Conservation (phyloP, 2,113 vertebrate genomes). For the Nothobranchius kuhntae region DNA sequence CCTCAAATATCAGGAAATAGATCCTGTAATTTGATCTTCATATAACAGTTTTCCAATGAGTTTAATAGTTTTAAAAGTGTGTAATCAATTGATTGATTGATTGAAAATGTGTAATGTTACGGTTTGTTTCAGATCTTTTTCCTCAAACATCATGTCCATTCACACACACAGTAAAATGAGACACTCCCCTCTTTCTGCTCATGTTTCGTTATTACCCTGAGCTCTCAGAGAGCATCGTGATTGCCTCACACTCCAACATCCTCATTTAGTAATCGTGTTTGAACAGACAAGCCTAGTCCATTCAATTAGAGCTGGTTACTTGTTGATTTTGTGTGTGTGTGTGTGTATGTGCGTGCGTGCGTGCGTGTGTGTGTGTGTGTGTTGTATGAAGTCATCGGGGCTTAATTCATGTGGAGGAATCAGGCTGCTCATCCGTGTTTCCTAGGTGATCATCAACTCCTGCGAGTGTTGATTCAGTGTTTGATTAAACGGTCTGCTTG, state of each 20-base stretch:
- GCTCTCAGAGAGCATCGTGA: slow-evolving; percentile 23
- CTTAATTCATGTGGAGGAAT: slow-evolving; percentile 48
- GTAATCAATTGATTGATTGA: too few species aligned
- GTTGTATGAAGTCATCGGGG: slow-evolving; percentile 60
- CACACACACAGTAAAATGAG: slow-evolving; percentile 8
- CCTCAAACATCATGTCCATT: slow-evolving; percentile 5
- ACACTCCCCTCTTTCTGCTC: slow-evolving; percentile 13
- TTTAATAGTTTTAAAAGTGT: slow-evolving; percentile 5
- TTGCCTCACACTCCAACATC: slow-evolving; percentile 27
- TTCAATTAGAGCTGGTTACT: slow-evolving; percentile 44
- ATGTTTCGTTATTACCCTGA: slow-evolving; percentile 27
- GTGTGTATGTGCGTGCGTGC: slow-evolving; percentile 19
- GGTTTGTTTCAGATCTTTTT: neutral
- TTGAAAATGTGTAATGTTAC: neutral
- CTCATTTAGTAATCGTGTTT: slow-evolving; percentile 32
- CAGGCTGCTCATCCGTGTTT: slow-evolving; percentile 61
- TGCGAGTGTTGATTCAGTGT: slow-evolving; percentile 34
- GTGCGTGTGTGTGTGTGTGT: slow-evolving; percentile 2
- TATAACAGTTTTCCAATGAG: neutral
- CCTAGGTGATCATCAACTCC: slow-evolving; percentile 60
- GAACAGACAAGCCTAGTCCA: slow-evolving; percentile 22
- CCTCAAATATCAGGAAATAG: slow-evolving; percentile 3
- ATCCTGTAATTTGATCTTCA: neutral
- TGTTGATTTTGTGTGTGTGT: slow-evolving; percentile 19
- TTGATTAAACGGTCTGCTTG: slow-evolving; percentile 40